Conservation (phyloP, 2,888 invertebrate genomes). For the Tipula unca region DNA sequence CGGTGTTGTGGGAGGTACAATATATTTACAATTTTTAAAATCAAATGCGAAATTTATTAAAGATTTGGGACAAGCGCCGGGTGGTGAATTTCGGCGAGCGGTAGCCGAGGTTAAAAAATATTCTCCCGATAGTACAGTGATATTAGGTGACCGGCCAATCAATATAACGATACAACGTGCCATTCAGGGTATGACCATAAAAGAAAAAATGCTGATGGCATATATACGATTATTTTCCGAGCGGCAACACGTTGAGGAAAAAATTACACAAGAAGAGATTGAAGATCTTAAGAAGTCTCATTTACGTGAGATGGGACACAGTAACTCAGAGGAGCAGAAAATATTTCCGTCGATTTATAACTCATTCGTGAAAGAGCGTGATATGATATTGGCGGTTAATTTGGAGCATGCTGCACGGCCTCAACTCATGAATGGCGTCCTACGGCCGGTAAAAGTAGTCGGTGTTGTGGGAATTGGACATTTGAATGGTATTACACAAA, state of each 20-base stretch:
- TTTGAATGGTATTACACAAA: conserved; percentile 52
- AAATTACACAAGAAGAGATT: conserved; percentile 62
- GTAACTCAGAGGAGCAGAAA: conserved; percentile 75
- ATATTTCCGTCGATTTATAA: conserved; percentile 75
- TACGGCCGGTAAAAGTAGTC: conserved; percentile 58
- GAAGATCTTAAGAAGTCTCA: conserved; percentile 70
- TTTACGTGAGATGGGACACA: conserved; percentile 41
- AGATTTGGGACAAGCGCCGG: conserved; percentile 91
- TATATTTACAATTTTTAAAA: conserved; percentile 75
- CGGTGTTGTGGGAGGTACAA: conserved; percentile 50
- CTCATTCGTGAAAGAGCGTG: conserved; percentile 86
- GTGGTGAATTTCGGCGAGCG: conserved; percentile 87
- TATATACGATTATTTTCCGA: background rate
- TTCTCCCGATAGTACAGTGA: conserved; percentile 61
- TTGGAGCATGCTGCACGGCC: conserved; percentile 54
- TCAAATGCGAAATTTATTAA: conserved; percentile 85
- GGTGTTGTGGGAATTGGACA: conserved; percentile 95
- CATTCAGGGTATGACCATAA: conserved; percentile 69
- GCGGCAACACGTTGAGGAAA: background rate
- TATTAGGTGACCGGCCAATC: conserved; percentile 84
- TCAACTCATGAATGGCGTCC: conserved; percentile 20
- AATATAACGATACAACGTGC: conserved; percentile 81
- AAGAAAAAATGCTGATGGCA: conserved; percentile 57
- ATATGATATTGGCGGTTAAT: conserved; percentile 76
- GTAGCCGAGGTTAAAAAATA: conserved; percentile 59